These are phyloP conservation scores for Cepaea nemoralis DNA, from an alignment of 1,140 invertebrate genomes.

Conservation along the genomic window DNA sequence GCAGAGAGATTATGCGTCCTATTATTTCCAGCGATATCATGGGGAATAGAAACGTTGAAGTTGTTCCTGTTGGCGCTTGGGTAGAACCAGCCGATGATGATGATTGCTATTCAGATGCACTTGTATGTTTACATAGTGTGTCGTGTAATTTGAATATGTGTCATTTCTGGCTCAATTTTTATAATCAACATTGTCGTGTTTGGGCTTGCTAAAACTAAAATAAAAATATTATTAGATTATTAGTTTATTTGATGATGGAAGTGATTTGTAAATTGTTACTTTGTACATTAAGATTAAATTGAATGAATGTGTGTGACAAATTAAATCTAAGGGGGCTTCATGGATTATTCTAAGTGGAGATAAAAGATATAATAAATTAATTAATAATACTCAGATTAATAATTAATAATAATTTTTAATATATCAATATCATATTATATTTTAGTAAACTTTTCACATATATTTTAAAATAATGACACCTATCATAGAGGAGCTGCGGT, in stretches of 20 bases:
- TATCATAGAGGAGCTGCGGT: no score
- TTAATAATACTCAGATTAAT: no score
- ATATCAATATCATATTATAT: no score
- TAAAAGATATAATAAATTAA: no score
- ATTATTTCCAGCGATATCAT: conserved; percentile 65
- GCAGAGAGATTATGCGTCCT: conserved; percentile 57
- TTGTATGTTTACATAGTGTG: conserved; percentile 39
- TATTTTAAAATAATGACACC: no score
- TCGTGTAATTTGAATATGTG: background rate
- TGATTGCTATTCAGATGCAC: conserved; percentile 35
- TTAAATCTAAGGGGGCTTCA: no score
- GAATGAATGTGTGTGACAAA: no score
- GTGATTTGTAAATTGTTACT: no score
- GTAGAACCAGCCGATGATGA: conserved; percentile 58
- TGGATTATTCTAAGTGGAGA: no score
- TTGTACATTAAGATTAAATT: no score
- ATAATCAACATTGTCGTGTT: background rate
- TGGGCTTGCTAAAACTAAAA: background rate
- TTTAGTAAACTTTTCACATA: no score
- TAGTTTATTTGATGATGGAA: background rate
- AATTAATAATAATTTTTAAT: no score
- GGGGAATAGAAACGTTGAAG: conserved; percentile 67
- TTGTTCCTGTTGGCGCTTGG: conserved; percentile 68
- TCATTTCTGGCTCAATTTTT: background rate
- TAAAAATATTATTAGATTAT: background rate